Percentiles rank a stretch among this genome's conserved stretches.
Conservation (phyloP, 2,888 invertebrate genomes). For the Drosophila buzzatii region DNA sequence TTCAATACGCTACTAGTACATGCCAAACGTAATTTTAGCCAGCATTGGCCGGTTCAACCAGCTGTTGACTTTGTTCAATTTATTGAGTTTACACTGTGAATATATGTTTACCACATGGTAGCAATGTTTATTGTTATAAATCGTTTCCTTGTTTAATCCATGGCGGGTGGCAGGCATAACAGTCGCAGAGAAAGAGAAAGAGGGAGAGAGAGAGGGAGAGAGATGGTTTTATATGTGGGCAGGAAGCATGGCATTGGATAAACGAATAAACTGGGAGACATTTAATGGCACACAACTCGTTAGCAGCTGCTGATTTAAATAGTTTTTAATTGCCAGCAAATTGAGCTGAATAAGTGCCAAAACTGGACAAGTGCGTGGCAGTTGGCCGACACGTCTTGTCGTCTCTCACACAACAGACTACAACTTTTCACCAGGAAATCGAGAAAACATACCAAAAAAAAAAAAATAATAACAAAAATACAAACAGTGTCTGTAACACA, state of each 20-base stretch:
- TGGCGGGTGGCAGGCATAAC: background rate
- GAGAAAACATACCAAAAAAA: constrained; percentile 10
- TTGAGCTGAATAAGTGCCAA: constrained; percentile 51
- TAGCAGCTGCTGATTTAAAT: constrained; percentile 55
- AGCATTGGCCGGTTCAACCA: background rate
- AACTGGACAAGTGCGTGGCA: constrained; percentile 41
- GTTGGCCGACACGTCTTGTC: constrained; percentile 44
- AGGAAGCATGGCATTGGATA: constrained; percentile 13
- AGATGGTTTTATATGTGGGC: background rate
- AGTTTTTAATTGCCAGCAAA: constrained; percentile 67
- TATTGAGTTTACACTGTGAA: constrained; percentile 21
- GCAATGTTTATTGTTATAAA: constrained; percentile 9
- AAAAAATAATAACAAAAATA: background rate
- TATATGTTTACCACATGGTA: constrained; percentile 1
- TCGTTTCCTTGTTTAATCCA: constrained; percentile 16
- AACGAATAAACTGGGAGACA: constrained; percentile 3
- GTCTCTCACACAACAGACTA: constrained; percentile 16
- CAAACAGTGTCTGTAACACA: background rate
- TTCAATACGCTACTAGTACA: constrained; percentile 4
- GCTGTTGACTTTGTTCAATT: constrained; percentile 1
- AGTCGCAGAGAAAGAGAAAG: background rate
- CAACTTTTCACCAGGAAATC: constrained; percentile 75
- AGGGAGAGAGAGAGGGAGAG: background rate
- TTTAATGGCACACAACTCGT: constrained; percentile 20
- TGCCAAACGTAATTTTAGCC: background rate